Evolutionary conservation across 1,140 invertebrate genomes (phyloP), one percentile per base, ranked within the genome.

Genomic region (Dendrolimus kikuchii): DNA sequence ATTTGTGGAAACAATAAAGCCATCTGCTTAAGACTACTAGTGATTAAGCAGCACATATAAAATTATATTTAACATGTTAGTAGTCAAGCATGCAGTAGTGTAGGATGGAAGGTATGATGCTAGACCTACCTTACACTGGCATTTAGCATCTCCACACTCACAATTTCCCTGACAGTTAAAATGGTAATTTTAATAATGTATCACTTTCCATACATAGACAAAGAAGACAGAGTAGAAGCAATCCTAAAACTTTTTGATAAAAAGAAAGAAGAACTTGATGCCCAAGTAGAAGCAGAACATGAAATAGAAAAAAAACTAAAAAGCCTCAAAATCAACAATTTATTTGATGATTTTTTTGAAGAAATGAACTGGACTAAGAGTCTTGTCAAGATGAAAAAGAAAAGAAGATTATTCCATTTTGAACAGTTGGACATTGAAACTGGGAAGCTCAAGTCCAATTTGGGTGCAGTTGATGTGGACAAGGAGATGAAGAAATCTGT

Each of bases 401-500:
- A 71, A 49, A 49, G 43, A 23, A 66, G 23, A 46, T 51, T 74
- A 51, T 83, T 82, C 56, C 71, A 70, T 49, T 85, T 87, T 53
- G 74, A 81, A 4, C 77, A 87, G 43, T 70, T 86, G 42, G 85
- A 89, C 52, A 49, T 85, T 55, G 78, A 88, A 49, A 87, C 74
- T n/a, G 87, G 86, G 2, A 81, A 77, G 57, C 62, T 88, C 5
- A 85, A 88, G 46, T 81, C 86, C 4, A 78, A 81, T 47, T 60
- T 88, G 8, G 75, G 85, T 45, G 60, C 68, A 41, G 71, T 86
- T 6, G 88, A 92, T 82, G 68, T 92, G 50, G 89, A 89, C 38
- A 77, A 89, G 55, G 69, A 90, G 57, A 81, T 93, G 80, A 73
- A 91, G 59, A 93, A 92, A 53, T 92, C 92, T 40, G 89, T 92